Base-by-base conservation (phyloP, 2,113 vertebrate species). In the Pelusios castaneus region DNA sequence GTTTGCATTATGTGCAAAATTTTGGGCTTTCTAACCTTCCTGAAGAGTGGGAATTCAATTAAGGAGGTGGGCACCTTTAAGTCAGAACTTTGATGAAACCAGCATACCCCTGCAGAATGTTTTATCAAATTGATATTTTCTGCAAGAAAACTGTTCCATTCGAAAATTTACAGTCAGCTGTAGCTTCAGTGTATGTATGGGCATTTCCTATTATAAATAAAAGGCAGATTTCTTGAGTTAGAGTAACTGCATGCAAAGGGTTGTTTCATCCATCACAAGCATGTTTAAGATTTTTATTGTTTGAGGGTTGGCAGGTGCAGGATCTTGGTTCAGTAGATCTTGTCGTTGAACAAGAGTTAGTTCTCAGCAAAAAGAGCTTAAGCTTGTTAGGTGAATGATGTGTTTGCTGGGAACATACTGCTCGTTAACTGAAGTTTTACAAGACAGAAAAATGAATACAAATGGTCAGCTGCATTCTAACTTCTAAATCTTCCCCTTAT, bases 371-470 rank as follows among this genome's bases (percentile, higher is more conserved):
- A 84, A 85, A 19, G 21, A 70, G 49, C 22, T 95, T 77, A 77
- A 55, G 70, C n/a, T 85, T 60, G 60, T 91, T 78, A 63, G 43
- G n/a, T 75, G 90, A 94, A 25, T 56, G 63, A 80, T 91, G 67
- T 49, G 3, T 93, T 97, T 97, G 95, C 87, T 96, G 88, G 83
- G 94, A 96, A 95, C 19, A 51, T 63, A 41, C 45, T 56, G 24
- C 84, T 93, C 94, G 60, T 75, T 97, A 92, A 94, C 54, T 95
- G 87, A 58, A 54, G 2, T 96, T 96, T 96, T 91, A 76, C 34
- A 84, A 93, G 77, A 95, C 63, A 95, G 95, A 79, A 96, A 97
- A 95, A 95, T 75, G 27, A 96, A 93, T 96, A 80, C 82, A 95
- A 94, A 96, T 94, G 93, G 77, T 89, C 88, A 96, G 73, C 76